Evolutionary conservation across 2,797 vertebrate genomes (phyloP).

Genomic region (Erithacus rubecula): DNA sequence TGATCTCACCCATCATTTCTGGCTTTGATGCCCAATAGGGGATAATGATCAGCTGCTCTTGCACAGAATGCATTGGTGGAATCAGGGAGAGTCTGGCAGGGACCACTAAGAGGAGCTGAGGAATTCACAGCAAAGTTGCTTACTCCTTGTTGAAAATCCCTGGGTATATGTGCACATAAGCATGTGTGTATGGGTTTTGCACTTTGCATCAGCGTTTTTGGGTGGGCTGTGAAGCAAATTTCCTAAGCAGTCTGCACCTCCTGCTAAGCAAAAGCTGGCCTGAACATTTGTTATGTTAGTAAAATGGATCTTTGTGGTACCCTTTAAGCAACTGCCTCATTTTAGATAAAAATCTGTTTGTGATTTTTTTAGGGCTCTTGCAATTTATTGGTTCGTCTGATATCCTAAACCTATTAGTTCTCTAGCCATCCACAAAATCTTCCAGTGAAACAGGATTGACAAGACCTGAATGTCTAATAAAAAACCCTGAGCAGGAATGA

Average conservation of each 20-base stretch:
- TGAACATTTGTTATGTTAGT: slow-evolving; percentile 30
- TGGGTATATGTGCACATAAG: neutral
- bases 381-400: slow-evolving; percentile 24
- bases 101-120: neutral
- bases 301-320: slow-evolving; percentile 1
- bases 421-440: neutral
- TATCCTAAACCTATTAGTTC: slow-evolving; percentile 19
- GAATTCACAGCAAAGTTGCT: neutral
- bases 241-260: neutral
- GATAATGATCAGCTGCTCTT: neutral
- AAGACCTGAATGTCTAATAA: slow-evolving; percentile 10
- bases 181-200: neutral
- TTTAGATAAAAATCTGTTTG: slow-evolving; percentile 45
- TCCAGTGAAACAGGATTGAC: neutral
- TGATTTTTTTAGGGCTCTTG: neutral
- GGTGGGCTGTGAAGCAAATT: neutral
- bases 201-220: neutral
- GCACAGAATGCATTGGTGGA: neutral
- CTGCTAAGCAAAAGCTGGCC: slow-evolving; percentile 28
- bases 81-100: neutral
- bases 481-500: neutral
- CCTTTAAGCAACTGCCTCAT: slow-evolving; percentile 5
- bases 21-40: neutral
- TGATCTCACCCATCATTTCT: neutral
- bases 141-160: neutral